Base-by-base conservation (phyloP, 2,797 vertebrate species). In the Pyrrhura leucotis region DNA sequence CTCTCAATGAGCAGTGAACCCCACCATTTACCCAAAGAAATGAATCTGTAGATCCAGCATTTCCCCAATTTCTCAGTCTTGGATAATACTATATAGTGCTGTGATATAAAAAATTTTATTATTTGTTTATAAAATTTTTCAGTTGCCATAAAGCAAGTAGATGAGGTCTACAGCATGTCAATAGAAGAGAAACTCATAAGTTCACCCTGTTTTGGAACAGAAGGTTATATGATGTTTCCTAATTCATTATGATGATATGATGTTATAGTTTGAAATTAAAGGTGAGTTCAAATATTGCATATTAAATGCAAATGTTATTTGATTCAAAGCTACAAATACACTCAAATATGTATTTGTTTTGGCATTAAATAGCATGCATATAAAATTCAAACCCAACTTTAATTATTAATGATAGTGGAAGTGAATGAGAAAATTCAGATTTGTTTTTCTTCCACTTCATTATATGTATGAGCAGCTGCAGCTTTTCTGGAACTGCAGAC, bases 31-130 rank as follows among this genome's bases (percentile, higher is more conserved):
- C 20, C 8, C 40, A 39, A 44, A 80, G 78, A 86, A 88, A 83
- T 28, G 85, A 85, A 88, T 51, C 18, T 68, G 40, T 54, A 77
- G 35, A 89, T 77, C 37, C 65, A 95, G 53, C 22, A 65, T 91
- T 58, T 90, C 44, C 45, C 35, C 83, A 68, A 72, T 92, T 92
- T 94, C 87, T 95, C 75, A 42, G 5, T 85, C 90, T 93, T 89
- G 14, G 56, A 58, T 83, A 88, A 77, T 44, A 28, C 25, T 68
- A 12, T 44, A 12, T 16, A 53, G 29, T 89, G 48, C 72, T 29
- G 53, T 45, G 16, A 53, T 74, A 66, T 12, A 85, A 93, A 50
- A 39, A 26, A 25, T 68, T 72, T 74, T 2, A 89, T 88, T 85
- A 83, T 88, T 90, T 95, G 19, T 29, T 71, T 80, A 61, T 61